Evolutionary conservation across 2,113 vertebrate species (phyloP).

Genomic region (Oreochromis spilurus): DNA sequence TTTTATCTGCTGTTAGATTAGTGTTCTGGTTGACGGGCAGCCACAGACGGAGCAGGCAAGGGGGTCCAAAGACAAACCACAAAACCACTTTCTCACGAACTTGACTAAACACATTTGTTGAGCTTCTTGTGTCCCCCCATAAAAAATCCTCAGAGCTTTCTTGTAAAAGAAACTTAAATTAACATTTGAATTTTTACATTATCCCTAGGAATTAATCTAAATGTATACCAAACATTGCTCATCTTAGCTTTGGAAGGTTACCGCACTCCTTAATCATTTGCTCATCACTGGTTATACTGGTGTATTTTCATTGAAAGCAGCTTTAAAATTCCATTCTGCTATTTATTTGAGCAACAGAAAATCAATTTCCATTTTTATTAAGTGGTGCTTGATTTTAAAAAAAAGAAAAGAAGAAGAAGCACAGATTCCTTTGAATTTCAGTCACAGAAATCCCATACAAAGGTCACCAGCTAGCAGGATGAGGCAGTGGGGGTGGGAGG

Average conservation of each 20-base stretch:
- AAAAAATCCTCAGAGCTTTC: background rate
- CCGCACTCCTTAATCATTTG: background rate
- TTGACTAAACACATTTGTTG: background rate
- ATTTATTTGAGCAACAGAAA: slow-evolving; percentile 17
- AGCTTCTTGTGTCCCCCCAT: background rate
- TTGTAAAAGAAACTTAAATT: background rate
- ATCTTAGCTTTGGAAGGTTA: background rate
- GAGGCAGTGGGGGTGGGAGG: background rate
- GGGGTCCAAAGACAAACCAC: slow-evolving; percentile 47
- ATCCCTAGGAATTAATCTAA: background rate
- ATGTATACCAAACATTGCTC: background rate
- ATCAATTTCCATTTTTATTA: slow-evolving; percentile 52
- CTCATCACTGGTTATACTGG: slow-evolving; percentile 16
- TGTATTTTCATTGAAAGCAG: background rate
- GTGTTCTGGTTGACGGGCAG: slow-evolving; percentile 69
- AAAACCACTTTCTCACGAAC: slow-evolving; percentile 61
- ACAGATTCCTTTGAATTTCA: slow-evolving; percentile 11
- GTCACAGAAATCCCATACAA: slow-evolving; percentile 9
- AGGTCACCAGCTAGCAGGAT: slow-evolving; percentile 3
- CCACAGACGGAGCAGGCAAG: slow-evolving; percentile 61
- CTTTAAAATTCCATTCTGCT: slow-evolving; percentile 8
- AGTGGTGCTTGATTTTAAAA: slow-evolving; percentile 32
- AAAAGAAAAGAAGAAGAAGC: background rate
- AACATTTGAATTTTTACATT: background rate
- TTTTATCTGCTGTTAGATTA: slow-evolving; percentile 63